Evolutionary conservation across 2,888 invertebrate species (phyloP).

Genomic region (Athripsodes cinereus): DNA sequence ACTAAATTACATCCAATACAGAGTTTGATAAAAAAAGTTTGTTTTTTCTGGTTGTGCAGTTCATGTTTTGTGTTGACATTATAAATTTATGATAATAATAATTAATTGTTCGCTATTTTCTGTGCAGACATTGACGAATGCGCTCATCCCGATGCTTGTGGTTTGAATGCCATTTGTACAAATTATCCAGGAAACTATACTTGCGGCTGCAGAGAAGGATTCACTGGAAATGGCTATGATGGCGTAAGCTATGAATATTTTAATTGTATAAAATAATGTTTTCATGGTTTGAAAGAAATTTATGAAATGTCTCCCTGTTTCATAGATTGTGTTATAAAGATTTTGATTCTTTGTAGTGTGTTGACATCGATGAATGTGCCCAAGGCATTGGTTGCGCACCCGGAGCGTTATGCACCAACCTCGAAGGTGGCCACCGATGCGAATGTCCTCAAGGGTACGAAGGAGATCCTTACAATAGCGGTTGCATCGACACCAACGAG

Average conservation of each 20-base stretch:
- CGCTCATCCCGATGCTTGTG: conserved; percentile 72
- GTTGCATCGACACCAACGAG: conserved; percentile 71
- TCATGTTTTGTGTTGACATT: no score
- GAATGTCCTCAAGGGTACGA: conserved; percentile 77
- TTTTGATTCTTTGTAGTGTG: conserved; percentile 52
- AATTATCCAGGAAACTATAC: conserved; percentile 85
- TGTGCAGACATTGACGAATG: conserved; percentile 83
- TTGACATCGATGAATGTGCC: conserved; percentile 79
- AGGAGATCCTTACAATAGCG: conserved; percentile 68
- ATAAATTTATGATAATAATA: no score
- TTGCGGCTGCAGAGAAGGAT: conserved; percentile 78
- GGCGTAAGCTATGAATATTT: no score
- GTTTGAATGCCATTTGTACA: conserved; percentile 71
- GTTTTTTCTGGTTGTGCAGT: no score
- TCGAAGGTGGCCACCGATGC: conserved; percentile 75
- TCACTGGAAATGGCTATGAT: conserved; percentile 74
- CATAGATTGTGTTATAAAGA: no score
- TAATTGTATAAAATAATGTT: no score
- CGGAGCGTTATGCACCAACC: conserved; percentile 73
- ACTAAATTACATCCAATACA: no score
- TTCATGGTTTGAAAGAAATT: no score
- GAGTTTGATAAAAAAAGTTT: no score
- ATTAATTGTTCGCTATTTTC: background rate
- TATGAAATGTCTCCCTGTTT: no score
- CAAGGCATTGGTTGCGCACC: conserved; percentile 67